phyloP scores from a whole-genome alignment of 2,113 vertebrate species.

The Thamnophis sirtalis region DNA sequence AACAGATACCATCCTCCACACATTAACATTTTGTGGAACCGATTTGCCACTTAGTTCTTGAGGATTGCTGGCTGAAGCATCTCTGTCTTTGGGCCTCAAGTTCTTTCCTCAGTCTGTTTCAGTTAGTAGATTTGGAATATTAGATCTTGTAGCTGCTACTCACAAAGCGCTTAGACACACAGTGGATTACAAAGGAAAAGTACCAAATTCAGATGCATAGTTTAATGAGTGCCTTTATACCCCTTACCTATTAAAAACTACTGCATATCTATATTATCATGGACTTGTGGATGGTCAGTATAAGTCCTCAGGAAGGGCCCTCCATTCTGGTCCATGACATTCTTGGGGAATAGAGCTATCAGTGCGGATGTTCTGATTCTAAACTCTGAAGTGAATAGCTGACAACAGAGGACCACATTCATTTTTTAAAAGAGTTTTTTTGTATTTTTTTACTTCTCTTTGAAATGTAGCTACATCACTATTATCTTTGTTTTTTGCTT shows the following conservation, averaged over 20 bases:
- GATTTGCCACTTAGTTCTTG: constrained; percentile 28
- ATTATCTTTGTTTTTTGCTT: not conserved
- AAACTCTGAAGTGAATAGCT: not conserved
- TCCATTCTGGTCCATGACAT: not conserved
- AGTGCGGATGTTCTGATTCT: not conserved
- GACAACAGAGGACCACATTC: not conserved
- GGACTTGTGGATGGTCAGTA: not conserved
- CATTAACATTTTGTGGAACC: constrained; percentile 21
- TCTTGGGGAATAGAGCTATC: not conserved
- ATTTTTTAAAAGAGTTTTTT: not conserved
- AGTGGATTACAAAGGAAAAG: constrained; percentile 5
- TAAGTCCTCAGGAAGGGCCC: not conserved
- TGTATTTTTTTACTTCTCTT: not conserved
- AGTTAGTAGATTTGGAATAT: not conserved
- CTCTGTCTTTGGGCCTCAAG: not conserved
- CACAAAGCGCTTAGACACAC: constrained; percentile 19
- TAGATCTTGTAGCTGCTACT: constrained; percentile 1
- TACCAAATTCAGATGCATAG: not conserved
- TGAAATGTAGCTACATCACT: not conserved
- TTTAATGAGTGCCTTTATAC: not conserved
- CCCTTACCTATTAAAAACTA: not conserved
- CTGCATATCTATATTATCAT: not conserved
- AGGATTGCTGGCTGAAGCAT: not conserved
- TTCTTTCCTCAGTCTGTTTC: not conserved
- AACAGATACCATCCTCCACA: constrained; percentile 17